Evolutionary conservation across 1,140 invertebrate genomes (phyloP), one percentile per base, ranked within the genome.

Genomic region (Melanaphis sacchari): DNA sequence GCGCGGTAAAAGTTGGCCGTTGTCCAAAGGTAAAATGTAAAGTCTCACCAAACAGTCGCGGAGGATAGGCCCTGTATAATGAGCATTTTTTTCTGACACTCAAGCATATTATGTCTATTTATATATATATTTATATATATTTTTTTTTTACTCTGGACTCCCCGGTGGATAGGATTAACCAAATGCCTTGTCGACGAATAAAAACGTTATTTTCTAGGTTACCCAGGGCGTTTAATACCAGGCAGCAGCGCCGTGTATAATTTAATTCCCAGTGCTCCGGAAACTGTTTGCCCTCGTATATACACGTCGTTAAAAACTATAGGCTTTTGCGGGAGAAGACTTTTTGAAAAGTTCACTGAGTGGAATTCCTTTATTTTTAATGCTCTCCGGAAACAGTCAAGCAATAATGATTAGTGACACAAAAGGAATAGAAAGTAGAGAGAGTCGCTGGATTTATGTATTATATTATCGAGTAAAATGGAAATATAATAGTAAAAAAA

Each of bases 321-420:
- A 43, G 66, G 31, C 66, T 92, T 46, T 82, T 82, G 43, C 26
- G 6, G 22, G n/a, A 36, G 41, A n/a, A 49, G n/a, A 82, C 66
- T 82, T 82, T 82, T 92, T 36, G 59, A 46, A 91, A 91, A 92
- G 76, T 92, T 92, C 43, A 38, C 91, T 31, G 24, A 82, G 76
- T 81, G 43, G 59, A 81, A 81, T 92, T 81, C n/a, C 84, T 92
- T 92, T 81, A 81, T 81, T 92, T 81, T 92, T 92, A 92, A 81
- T 49, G 59, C 46, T 43, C 43, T n/a, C 54, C 38, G 54, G 90
- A 91, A 91, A 66, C 26, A 43, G 90, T 41, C 26, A 2, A n/a
- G 54, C 59, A 76, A 91, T 91, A 82, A 92, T 92, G 40, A 92
- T 92, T 92, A 92, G 91, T 38, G 40, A 82, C 43, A 82, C 76